Percentiles rank a stretch among this genome's conserved stretches.
Evolutionary conservation across 2,113 vertebrate species (phyloP).

Genomic region (Galeopterus variegatus): DNA sequence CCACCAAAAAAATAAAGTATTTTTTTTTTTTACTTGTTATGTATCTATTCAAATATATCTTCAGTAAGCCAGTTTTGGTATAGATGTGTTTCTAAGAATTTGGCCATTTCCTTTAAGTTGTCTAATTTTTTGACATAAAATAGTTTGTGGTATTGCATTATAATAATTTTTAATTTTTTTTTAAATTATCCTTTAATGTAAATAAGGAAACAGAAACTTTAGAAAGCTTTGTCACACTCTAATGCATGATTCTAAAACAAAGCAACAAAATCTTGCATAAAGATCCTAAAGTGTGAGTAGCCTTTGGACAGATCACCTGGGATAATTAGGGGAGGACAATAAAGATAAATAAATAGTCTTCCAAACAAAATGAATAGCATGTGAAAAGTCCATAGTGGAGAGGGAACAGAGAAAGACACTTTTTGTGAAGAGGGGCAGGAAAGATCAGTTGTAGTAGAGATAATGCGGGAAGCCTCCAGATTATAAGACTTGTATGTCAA

Average conservation of each 20-base stretch:
- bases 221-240: background rate
- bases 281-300: background rate
- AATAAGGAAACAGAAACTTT: background rate
- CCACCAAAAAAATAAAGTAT: too few species aligned
- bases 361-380: background rate
- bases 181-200: too few species aligned
- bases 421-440: background rate
- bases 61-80: too few species aligned
- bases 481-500: background rate
- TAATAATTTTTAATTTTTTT: background rate
- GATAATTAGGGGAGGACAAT: background rate
- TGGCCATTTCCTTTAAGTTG: too few species aligned
- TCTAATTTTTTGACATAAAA: background rate
- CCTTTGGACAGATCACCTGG: background rate
- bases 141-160: background rate
- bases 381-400: background rate
- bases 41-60: too few species aligned
- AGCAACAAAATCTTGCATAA: background rate
- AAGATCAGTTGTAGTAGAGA: background rate
- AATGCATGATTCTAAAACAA: background rate
- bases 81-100: too few species aligned
- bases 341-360: background rate
- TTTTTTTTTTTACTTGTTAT: too few species aligned
- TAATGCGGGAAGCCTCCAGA: background rate
- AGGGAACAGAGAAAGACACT: background rate